These are phyloP conservation scores for Mechanitis messenoides DNA, from an alignment of 2,888 invertebrate species.

Conservation along the genomic window DNA sequence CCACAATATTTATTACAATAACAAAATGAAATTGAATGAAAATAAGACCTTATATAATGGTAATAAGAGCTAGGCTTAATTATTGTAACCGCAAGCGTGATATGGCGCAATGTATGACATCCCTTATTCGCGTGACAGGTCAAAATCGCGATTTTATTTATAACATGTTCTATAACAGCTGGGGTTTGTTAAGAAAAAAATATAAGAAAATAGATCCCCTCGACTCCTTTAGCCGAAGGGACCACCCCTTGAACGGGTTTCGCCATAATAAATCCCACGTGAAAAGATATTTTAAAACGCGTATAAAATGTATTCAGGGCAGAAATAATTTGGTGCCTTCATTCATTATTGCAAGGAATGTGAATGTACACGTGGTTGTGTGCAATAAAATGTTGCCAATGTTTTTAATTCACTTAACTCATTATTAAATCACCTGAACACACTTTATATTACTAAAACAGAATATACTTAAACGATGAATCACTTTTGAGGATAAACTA, in stretches of 20 bases:
- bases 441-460: no score
- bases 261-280: constrained; percentile 72
- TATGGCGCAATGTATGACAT: constrained; percentile 55
- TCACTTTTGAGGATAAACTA: no score
- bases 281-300: constrained; percentile 75
- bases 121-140: constrained; percentile 71
- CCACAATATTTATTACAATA: constrained; percentile 40
- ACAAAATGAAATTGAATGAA: constrained; percentile 24
- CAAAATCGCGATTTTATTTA: constrained; percentile 76
- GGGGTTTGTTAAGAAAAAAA: constrained; percentile 73
- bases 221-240: constrained; percentile 47
- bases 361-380: constrained; percentile 56
- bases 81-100: constrained; percentile 25
- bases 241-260: constrained; percentile 73
- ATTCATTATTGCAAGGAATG: constrained; percentile 57
- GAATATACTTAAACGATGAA: no score
- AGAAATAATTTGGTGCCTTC: constrained; percentile 66
- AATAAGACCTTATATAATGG: constrained; percentile 32
- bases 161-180: constrained; percentile 72
- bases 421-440: no score
- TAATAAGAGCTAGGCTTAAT: constrained; percentile 22
- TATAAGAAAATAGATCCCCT: constrained; percentile 63
- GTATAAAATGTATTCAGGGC: constrained; percentile 75
- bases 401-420: no score
- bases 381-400: constrained; percentile 6